Evolutionary conservation across 2,888 invertebrate genomes (phyloP), one percentile per base, ranked within the genome.

Genomic region (Athalia circularis): DNA sequence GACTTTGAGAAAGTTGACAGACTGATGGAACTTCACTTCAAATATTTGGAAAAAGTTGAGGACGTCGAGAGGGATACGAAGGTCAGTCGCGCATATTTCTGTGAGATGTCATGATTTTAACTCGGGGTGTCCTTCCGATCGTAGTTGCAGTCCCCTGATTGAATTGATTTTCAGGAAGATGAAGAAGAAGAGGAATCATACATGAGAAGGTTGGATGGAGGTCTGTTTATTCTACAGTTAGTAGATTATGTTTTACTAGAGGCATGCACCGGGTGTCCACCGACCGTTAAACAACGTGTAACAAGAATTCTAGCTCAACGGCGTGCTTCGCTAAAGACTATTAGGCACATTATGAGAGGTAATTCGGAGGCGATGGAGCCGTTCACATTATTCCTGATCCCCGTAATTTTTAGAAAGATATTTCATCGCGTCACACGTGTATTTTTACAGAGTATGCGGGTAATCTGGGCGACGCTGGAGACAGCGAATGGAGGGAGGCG

Each of bases 1-100:
- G 99, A 99, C 90, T 96, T 97, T 86, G 99, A 99, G 90, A 99
- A 99, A 92, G 97, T 99, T 0, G 99, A 99, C 90, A 92, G 99
- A 80, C 92, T 99, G 64, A 92, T 99, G 88, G 99, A 99, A 90
- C 91, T 99, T 81, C 99, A 99, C 91, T 97, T 99, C 88, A 98
- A 99, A 89, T 99, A 99, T 91, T 93, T 97, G 89, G 97, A 97
- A 85, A 97, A 97, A 91, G 97, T 99, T 0, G 95, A 97, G 85
- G 92, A 94, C 70, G 94, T 96, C 2, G 98, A 90, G 80, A 89
- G 85, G 75, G 86, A 98, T 90, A 94, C 94, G 29, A 93, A 94
- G 84, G 94, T 97, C 86, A 48, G 67, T 81, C 50, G 52, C 29
- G 29, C 29, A 29, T 29, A 29, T 29, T 29, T 29, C 29, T 29